Evolutionary conservation across 2,113 vertebrate genomes (phyloP).

Genomic region (Microcebus murinus): DNA sequence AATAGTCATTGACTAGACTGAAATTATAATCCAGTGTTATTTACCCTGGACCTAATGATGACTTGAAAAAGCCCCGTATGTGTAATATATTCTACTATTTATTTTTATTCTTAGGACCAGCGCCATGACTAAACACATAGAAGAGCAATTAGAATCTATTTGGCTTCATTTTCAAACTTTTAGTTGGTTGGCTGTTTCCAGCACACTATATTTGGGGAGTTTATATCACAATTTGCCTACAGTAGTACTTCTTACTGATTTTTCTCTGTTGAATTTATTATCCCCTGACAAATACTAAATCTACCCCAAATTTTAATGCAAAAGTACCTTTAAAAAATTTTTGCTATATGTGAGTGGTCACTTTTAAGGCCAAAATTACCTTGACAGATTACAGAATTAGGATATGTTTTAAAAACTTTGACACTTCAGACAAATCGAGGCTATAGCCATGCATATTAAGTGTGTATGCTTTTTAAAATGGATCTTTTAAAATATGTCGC

Average conservation of each 20-base stretch:
- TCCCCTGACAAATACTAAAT: neutral
- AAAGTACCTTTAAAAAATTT: neutral
- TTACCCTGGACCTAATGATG: neutral
- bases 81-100: neutral
- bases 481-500: neutral
- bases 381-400: slow-evolving; percentile 27
- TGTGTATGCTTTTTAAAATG: neutral
- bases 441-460: slow-evolving; percentile 32
- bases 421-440: neutral
- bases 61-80: neutral
- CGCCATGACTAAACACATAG: neutral
- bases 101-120: neutral
- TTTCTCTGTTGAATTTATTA: slow-evolving; percentile 43
- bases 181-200: neutral
- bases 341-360: neutral
- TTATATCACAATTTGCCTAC: slow-evolving; percentile 25
- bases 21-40: neutral
- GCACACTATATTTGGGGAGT: neutral
- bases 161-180: slow-evolving; percentile 6
- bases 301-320: slow-evolving; percentile 10
- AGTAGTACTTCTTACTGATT: neutral
- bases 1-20: neutral
- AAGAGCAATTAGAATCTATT: slow-evolving; percentile 14
- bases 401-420: slow-evolving; percentile 49
- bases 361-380: slow-evolving; percentile 43